Evolutionary conservation across 2,113 vertebrate genomes (phyloP).

Genomic region (Meriones unguiculatus): DNA sequence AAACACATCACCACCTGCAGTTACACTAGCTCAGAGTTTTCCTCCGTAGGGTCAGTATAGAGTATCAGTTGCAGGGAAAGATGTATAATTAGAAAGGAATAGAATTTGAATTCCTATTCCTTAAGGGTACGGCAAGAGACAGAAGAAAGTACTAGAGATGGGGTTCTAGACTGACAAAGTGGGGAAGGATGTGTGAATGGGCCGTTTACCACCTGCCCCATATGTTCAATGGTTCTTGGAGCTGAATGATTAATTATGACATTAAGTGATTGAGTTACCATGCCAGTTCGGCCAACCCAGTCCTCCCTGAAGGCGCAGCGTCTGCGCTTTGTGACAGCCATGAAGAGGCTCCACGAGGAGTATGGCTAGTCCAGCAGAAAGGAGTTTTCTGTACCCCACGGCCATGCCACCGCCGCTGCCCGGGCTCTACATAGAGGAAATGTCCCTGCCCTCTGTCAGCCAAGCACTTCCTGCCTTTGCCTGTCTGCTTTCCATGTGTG

Average conservation of each 20-base stretch:
- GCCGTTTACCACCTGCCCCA: neutral
- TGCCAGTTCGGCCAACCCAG: too few species aligned
- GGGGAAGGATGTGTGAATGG: neutral
- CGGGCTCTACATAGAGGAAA: neutral
- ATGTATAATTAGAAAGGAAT: constrained; percentile 27
- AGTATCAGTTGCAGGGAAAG: neutral
- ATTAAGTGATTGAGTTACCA: neutral
- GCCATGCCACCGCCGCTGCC: too few species aligned
- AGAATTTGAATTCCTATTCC: neutral
- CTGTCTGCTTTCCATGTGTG: neutral
- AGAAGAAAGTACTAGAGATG: neutral
- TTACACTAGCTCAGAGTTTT: neutral
- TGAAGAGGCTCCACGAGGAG: neutral
- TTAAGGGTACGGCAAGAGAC: neutral
- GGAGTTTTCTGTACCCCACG: neutral
- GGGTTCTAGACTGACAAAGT: neutral
- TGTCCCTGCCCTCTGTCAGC: neutral
- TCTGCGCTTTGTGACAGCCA: neutral
- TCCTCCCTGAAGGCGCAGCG: neutral
- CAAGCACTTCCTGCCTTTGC: constrained; percentile 39
- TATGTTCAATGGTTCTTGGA: neutral
- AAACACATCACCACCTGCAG: constrained; percentile 69
- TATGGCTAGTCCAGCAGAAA: neutral
- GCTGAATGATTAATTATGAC: too few species aligned
- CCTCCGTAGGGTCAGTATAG: neutral